Evolutionary conservation across 2,113 vertebrate genomes (phyloP), one percentile per base, ranked within the genome.

Genomic region (Gallinago media): DNA sequence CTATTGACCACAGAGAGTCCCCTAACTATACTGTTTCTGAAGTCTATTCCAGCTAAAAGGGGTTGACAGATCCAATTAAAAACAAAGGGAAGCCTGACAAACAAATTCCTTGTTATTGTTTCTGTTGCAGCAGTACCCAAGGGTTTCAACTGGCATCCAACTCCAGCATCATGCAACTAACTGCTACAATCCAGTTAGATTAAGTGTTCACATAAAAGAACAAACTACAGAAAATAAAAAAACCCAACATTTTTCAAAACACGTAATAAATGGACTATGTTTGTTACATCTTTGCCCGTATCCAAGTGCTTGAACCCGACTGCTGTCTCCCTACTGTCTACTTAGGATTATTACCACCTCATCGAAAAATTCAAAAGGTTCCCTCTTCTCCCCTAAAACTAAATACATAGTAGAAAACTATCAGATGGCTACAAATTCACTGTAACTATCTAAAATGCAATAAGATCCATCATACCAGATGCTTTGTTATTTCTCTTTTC

Each of bases 51-150:
- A 72, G 49, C 46, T 92, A 83, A 96, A 82, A 61, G 34, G 15
- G 6, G 8, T 38, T 91, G 79, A 91, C 34, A 95, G 56, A 65
- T 91, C 54, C 36, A 85, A 61, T 78, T 67, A 74, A 89, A 92
- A 87, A 29, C 65, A 92, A 66, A 85, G 29, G 47, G 40, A 81
- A 85, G 75, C 11, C 38, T 65, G 40, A 70, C 38, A 90, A 91
- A 78, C 20, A 79, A 80, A 89, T 50, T 77, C 34, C 38, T 92
- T 3, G 2, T 65, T 63, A 68, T 11, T 56, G 36, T 55, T 82
- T 44, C 36, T 85, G 21, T 11, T 83, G 44, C 44, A 76, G 62
- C 34, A 75, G 26, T 56, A 82, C 9, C 17, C 15, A 85, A 75
- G 49, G 14, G 6, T 73, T 83, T 66, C 44, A 89, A 8, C 12